These are phyloP conservation scores for Theretra japonica DNA, from an alignment of 2,888 invertebrate species.

Conservation along the genomic window DNA sequence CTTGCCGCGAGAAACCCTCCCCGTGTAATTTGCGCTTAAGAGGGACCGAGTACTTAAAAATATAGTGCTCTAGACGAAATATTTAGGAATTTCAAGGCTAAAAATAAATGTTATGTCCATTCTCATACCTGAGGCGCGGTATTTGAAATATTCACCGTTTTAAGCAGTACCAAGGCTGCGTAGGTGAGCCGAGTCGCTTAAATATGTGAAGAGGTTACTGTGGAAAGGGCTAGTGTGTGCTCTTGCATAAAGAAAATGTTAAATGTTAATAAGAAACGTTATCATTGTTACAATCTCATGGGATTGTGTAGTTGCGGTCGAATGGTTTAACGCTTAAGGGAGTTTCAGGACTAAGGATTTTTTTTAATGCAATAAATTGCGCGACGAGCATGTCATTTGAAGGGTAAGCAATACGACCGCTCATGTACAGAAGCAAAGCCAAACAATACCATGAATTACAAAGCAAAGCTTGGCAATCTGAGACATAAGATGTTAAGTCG, in stretches of 20 bases:
- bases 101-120: slow-evolving; percentile 5
- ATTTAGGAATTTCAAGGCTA: too few species aligned
- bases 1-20: too few species aligned
- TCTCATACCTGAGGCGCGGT: not conserved
- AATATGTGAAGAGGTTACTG: slow-evolving; percentile 27
- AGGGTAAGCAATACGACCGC: too few species aligned
- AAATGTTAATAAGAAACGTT: slow-evolving; percentile 1
- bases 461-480: too few species aligned
- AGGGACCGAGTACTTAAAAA: not conserved
- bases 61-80: not conserved
- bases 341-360: too few species aligned
- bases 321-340: not conserved
- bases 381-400: too few species aligned
- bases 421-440: too few species aligned
- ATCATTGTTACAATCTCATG: not conserved
- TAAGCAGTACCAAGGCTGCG: slow-evolving; percentile 22
- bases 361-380: too few species aligned
- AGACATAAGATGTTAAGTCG: too few species aligned
- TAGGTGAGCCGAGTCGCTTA: slow-evolving; percentile 17
- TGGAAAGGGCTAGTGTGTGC: not conserved
- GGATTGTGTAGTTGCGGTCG: not conserved
- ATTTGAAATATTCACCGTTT: slow-evolving; percentile 24
- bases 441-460: too few species aligned
- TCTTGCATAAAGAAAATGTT: not conserved
- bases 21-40: too few species aligned